Percentiles rank a stretch among this genome's conserved stretches.
phyloP scores from a whole-genome alignment of 2,113 vertebrate species.

The Pseudonaja textilis region DNA sequence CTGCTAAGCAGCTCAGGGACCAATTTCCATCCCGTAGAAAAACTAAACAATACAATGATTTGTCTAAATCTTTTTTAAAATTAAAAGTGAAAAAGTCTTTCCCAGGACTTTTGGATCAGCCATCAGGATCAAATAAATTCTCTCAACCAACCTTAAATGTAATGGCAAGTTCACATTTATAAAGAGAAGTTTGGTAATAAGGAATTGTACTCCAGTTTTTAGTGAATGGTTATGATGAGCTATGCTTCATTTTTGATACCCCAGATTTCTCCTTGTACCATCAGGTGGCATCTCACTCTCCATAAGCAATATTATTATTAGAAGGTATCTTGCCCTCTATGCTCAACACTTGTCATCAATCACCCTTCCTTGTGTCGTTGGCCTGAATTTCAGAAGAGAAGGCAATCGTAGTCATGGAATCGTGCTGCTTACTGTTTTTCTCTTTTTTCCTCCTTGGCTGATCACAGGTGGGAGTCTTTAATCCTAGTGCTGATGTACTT shows the following conservation, averaged over 20 bases:
- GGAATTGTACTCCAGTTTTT: background rate
- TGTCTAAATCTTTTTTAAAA: background rate
- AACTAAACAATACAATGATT: background rate
- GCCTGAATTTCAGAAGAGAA: background rate
- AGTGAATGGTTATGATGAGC: background rate
- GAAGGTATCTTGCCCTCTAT: too few relatives aligned
- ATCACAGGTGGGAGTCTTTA: constrained; percentile 92
- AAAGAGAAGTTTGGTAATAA: background rate
- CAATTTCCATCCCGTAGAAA: background rate
- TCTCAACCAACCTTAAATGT: background rate
- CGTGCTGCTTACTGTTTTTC: constrained; percentile 2
- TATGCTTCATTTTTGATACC: background rate
- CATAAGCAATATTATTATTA: too few relatives aligned
- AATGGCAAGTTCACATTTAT: background rate
- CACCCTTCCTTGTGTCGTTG: background rate
- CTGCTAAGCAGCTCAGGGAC: background rate
- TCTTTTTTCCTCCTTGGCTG: constrained; percentile 35
- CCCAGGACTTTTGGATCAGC: background rate
- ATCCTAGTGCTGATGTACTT: constrained; percentile 90
- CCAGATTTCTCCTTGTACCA: background rate
- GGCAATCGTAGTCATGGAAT: background rate
- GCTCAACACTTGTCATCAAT: background rate
- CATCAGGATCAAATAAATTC: background rate
- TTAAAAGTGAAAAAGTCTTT: background rate
- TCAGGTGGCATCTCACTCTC: background rate